Base-by-base conservation (phyloP, 2,888 invertebrate genomes). In the Xestoiulus laeticollis region DNA sequence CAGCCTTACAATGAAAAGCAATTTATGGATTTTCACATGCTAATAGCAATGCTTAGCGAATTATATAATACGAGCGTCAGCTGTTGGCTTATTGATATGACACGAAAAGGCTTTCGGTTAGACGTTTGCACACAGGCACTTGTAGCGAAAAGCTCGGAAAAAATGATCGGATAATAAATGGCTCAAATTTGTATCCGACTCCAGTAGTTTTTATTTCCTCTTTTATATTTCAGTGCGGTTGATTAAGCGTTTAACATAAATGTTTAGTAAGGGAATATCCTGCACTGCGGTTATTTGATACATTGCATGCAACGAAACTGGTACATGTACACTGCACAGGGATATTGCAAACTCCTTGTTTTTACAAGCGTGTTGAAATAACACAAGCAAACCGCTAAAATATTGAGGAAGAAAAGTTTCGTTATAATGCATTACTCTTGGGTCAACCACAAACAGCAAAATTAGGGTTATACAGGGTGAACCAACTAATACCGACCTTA, bases 61-160 rank as follows among this genome's bases (percentile, higher is more conserved):
- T 68, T 68, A 68, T 68, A 26, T 68, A 68, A 68, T 68, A 22
- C 68, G 22, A 68, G 68, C 68, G 68, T 68, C 68, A 68, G 68
- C 68, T 68, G 68, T 68, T 68, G 68, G 68, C 68, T 68, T 68
- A 68, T 68, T 68, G 68, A 68, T 68, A 68, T 26, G 68, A 68
- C 68, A 68, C 68, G 68, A 68, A 68, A 68, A 68, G 68, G 68
- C 68, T 68, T 68, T 68, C 68, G 68, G 68, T 68, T 22, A 26
- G 38, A 19, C 48, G 48, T 16, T 12, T 8, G n/a, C 59, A 19
- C 59, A 19, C 59, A 26, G 68, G 26, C 68, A 68, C 68, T 26
- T 6, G 68, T 26, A 68, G 68, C 68, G n/a, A 59, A 59, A 44
- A 59, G 59, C 59, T 59, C 16, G 59, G 59, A 68, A 68, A 38